phyloP scores from a whole-genome alignment of 37 sponge, comb jelly and placozoan species.

The Spongia lamella region DNA sequence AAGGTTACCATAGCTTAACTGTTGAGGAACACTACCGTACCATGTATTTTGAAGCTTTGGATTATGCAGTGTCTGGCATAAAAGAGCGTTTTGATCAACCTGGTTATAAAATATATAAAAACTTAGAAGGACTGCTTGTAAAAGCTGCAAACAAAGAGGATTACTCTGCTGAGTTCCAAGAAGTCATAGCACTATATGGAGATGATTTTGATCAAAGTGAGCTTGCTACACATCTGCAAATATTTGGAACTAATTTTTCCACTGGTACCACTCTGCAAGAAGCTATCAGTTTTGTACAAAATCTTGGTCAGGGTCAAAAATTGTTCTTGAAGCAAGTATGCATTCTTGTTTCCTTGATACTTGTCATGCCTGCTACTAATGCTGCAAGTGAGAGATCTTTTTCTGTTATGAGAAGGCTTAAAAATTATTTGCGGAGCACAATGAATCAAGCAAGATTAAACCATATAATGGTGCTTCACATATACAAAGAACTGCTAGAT shows the following conservation, averaged over 20 bases:
- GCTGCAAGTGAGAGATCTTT: conserved; percentile 53
- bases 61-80: conserved; percentile 39
- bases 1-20: conserved; percentile 22
- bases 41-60: conserved; percentile 69
- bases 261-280: conserved; percentile 12
- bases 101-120: conserved; percentile 26
- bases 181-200: conserved; percentile 10
- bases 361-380: conserved; percentile 49
- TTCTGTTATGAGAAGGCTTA: conserved; percentile 35
- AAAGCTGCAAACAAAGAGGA: conserved; percentile 27
- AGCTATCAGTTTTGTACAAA: conserved; percentile 12
- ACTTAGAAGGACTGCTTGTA: conserved; percentile 36
- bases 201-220: conserved; percentile 12
- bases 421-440: conserved; percentile 51
- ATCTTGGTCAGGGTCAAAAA: conserved; percentile 15
- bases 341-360: conserved; percentile 20
- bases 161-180: conserved; percentile 11
- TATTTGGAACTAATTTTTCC: conserved; percentile 7
- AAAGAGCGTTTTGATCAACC: conserved; percentile 55
- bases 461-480: conserved; percentile 49
- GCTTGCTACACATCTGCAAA: conserved; percentile 12
- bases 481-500: conserved; percentile 60
- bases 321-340: conserved; percentile 50
- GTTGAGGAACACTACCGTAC: conserved; percentile 58
- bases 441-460: conserved; percentile 51